These are phyloP conservation scores for Myotis brandtii DNA, from an alignment of 2,113 vertebrate genomes.

Conservation along the genomic window DNA sequence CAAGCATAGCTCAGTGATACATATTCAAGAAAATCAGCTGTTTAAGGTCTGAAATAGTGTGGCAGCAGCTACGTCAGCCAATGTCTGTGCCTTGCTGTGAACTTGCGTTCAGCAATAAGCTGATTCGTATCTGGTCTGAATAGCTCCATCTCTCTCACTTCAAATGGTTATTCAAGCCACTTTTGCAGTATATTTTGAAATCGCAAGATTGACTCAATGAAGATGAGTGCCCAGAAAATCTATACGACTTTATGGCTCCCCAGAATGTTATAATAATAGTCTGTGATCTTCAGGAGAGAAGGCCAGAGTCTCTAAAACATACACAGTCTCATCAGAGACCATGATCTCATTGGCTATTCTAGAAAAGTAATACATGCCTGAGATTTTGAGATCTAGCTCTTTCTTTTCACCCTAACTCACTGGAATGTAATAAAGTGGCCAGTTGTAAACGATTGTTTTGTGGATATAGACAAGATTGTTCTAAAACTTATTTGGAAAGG, in stretches of 20 bases:
- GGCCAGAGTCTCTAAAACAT: neutral
- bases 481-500: neutral
- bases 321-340: neutral
- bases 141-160: neutral
- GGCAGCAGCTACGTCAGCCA: neutral
- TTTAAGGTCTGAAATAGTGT: neutral
- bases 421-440: neutral
- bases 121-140: neutral
- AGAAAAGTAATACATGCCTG: neutral
- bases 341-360: neutral
- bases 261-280: neutral
- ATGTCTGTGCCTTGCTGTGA: neutral
- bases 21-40: too few relatives aligned
- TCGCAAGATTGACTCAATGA: neutral
- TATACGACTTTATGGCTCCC: neutral
- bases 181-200: neutral
- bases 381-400: neutral
- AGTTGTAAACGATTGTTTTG: neutral
- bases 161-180: neutral
- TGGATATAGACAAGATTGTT: neutral
- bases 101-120: neutral
- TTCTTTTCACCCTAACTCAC: neutral
- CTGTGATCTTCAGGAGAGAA: neutral
- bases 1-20: neutral
- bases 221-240: neutral